These are phyloP conservation scores for Charanyca ferruginea DNA, from an alignment of 2,888 invertebrate genomes.

Conservation along the genomic window DNA sequence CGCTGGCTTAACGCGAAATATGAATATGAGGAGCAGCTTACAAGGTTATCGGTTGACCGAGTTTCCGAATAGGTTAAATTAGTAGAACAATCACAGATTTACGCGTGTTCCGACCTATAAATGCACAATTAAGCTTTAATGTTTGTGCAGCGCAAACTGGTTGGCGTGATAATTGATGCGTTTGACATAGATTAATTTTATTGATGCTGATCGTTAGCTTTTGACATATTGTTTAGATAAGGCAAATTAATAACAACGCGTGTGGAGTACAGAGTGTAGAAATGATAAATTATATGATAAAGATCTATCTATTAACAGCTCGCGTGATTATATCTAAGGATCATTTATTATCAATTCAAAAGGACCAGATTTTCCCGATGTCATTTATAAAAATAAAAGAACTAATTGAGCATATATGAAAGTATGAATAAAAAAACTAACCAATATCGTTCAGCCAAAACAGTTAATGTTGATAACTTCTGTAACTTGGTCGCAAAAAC, in stretches of 20 bases:
- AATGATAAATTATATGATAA: slow-evolving; percentile 38
- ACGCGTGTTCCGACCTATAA: slow-evolving; percentile 72
- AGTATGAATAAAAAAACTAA: background rate
- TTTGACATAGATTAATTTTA: slow-evolving; percentile 57
- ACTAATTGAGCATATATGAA: background rate
- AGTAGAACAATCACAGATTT: slow-evolving; percentile 78
- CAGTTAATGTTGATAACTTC: background rate
- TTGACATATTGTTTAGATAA: slow-evolving; percentile 46
- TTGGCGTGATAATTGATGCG: slow-evolving; percentile 44
- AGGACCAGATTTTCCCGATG: background rate
- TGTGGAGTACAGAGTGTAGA: slow-evolving; percentile 33
- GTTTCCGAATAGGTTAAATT: slow-evolving; percentile 75
- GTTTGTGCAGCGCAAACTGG: slow-evolving; percentile 50
- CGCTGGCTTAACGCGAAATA: slow-evolving; percentile 60
- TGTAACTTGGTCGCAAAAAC: background rate
- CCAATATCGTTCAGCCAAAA: background rate
- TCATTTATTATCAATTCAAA: slow-evolving; percentile 2
- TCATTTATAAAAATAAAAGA: no score
- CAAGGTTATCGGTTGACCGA: slow-evolving; percentile 79
- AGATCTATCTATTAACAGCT: slow-evolving; percentile 24
- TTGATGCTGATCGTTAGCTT: slow-evolving; percentile 39
- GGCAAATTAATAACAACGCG: slow-evolving; percentile 32
- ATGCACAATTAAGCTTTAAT: slow-evolving; percentile 69
- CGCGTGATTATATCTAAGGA: slow-evolving; percentile 2
- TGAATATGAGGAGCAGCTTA: slow-evolving; percentile 66